Conservation (phyloP, 2,797 vertebrate genomes). For the Chrysocyon brachyurus region DNA sequence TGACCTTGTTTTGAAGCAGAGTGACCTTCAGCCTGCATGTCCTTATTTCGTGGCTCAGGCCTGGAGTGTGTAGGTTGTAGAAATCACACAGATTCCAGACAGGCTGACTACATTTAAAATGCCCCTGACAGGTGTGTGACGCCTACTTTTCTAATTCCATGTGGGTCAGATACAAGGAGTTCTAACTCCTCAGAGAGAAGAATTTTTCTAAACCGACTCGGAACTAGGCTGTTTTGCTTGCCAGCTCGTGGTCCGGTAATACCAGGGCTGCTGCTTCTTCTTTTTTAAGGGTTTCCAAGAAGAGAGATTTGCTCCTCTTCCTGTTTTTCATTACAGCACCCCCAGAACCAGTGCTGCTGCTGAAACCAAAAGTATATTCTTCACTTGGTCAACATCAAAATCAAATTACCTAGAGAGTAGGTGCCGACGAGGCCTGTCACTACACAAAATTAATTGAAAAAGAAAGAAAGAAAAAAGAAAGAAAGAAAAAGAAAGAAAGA, state of each 20-base stretch:
- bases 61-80: constrained; percentile 33
- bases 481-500: too few species aligned
- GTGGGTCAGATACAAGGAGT: neutral
- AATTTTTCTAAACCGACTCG: neutral
- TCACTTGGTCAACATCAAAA: constrained; percentile 22
- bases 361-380: neutral
- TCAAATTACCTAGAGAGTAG: constrained; percentile 49
- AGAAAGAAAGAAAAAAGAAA: neutral
- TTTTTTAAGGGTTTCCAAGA: neutral
- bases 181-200: neutral
- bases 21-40: constrained; percentile 16
- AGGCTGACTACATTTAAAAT: neutral
- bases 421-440: constrained; percentile 26
- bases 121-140: neutral
- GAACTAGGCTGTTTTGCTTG: neutral
- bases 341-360: neutral
- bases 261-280: neutral
- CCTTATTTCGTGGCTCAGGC: constrained; percentile 32
- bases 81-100: constrained; percentile 66
- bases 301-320: neutral
- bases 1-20: constrained; percentile 36
- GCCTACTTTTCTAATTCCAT: neutral
- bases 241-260: rapidly evolving
- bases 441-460: constrained; percentile 39
- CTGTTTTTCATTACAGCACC: too few species aligned